A percentile compares a stretch with the other conserved stretches of the same genome.
Evolutionary conservation across 2,113 vertebrate species (phyloP).

Genomic region (Equus quagga): DNA sequence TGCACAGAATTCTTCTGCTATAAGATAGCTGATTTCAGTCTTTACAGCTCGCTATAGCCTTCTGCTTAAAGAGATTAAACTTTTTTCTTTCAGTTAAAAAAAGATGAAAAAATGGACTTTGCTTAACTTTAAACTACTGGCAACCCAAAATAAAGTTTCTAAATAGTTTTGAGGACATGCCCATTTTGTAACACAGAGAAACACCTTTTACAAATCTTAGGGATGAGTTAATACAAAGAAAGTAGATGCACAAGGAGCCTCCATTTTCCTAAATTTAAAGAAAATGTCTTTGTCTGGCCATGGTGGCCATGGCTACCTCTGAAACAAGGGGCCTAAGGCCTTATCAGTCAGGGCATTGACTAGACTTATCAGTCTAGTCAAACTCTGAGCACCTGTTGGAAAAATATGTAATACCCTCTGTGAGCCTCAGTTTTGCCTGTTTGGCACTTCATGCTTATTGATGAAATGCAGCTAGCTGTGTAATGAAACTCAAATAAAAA

Average conservation of each 20-base stretch:
- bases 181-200: background rate
- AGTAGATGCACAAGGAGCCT: background rate
- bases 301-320: background rate
- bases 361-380: background rate
- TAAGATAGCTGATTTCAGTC: background rate
- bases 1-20: background rate
- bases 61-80: constrained; percentile 41
- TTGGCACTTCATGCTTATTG: constrained; percentile 63
- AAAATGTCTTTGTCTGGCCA: background rate
- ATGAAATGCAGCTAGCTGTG: constrained; percentile 72
- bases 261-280: constrained; percentile 22
- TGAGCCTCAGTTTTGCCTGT: constrained; percentile 58
- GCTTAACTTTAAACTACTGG: background rate
- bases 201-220: background rate
- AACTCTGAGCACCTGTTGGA: constrained; percentile 30
- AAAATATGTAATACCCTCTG: constrained; percentile 24
- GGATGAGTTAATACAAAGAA: constrained; percentile 24
- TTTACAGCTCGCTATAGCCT: background rate
- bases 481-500: constrained; percentile 65
- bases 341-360: background rate
- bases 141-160: background rate
- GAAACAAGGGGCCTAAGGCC: background rate
- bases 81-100: background rate
- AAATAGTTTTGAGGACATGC: background rate
- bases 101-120: background rate